These are phyloP conservation scores for Lynx canadensis DNA, from an alignment of 2,113 vertebrate species.

Conservation along the genomic window DNA sequence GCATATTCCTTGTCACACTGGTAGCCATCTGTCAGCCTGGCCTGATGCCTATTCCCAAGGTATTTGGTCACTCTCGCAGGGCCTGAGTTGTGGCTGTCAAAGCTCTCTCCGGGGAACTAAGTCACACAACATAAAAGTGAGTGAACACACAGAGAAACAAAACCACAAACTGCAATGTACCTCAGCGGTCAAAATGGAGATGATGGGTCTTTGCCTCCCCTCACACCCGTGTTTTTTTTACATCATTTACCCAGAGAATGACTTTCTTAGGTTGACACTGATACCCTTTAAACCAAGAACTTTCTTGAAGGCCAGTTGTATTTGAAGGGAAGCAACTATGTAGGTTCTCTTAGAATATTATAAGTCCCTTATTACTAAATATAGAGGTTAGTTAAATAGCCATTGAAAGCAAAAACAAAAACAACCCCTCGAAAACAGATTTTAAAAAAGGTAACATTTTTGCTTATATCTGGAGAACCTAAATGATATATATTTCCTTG, in stretches of 20 bases:
- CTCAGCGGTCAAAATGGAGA: slow-evolving; percentile 20
- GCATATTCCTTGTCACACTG: slow-evolving; percentile 74
- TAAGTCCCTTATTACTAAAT: neutral
- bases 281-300: slow-evolving; percentile 4
- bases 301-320: neutral
- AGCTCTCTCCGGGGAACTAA: slow-evolving; percentile 60
- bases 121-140: neutral
- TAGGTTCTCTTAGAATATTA: neutral
- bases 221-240: neutral
- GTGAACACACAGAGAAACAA: neutral
- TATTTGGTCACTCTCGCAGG: slow-evolving; percentile 65
- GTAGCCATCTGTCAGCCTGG: slow-evolving; percentile 84
- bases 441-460: neutral
- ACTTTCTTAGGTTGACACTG: neutral
- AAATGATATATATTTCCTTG: neutral
- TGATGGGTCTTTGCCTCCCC: neutral
- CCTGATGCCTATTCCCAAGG: slow-evolving; percentile 76
- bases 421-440: neutral
- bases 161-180: neutral
- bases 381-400: slow-evolving; percentile 1
- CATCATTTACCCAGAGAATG: neutral
- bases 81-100: slow-evolving; percentile 72
- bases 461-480: neutral
- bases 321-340: neutral
- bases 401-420: neutral